Base-by-base conservation (phyloP, 2,113 vertebrate species). In the Apaloderma vittatum region DNA sequence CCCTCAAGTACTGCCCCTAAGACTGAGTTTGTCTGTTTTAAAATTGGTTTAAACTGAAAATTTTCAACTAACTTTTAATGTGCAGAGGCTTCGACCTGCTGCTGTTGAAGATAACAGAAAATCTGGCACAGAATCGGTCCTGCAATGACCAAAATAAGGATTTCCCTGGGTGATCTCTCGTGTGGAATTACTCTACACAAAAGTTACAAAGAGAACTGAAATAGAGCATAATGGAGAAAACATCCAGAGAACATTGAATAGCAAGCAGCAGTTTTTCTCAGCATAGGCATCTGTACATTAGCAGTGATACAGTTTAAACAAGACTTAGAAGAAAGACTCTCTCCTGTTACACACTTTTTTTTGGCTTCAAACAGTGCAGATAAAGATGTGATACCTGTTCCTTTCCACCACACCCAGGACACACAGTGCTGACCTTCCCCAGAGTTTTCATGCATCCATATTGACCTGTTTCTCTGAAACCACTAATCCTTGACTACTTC, bases 401-500 rank as follows among this genome's bases (percentile, higher is more conserved):
- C 59, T 73, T 91, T 95, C 77, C 24, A 36, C 36, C 77, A 48
- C 37, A 93, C 59, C n/a, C 5, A 0, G 65, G 54, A 95, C 48
- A 90, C 95, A 90, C 32, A 82, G 48, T 36, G 29, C 61, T 94
- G 91, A 96, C 51, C 59, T 93, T 92, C 81, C 48, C 49, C 40
- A 72, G 67, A 65, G 72, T 81, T 88, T 86, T 83, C 26, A 12
- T 52, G 58, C 68, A 92, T 93, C 58, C 19, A 26, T 78, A 63
- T n/a, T 76, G 84, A 89, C 87, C 77, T 83, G 11, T 40, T 94
- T 84, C 70, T 89, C 57, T 82, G 45, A 79, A 97, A 91, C 62
- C 86, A 88, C 87, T 96, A 91, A 97, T 96, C 88, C 86, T 81
- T 83, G 58, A 82, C 86, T 95, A 97, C 81, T 90, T 96, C 91